These are phyloP conservation scores for Drosophila takahashii DNA, from an alignment of 1,140 invertebrate genomes.

Conservation along the genomic window DNA sequence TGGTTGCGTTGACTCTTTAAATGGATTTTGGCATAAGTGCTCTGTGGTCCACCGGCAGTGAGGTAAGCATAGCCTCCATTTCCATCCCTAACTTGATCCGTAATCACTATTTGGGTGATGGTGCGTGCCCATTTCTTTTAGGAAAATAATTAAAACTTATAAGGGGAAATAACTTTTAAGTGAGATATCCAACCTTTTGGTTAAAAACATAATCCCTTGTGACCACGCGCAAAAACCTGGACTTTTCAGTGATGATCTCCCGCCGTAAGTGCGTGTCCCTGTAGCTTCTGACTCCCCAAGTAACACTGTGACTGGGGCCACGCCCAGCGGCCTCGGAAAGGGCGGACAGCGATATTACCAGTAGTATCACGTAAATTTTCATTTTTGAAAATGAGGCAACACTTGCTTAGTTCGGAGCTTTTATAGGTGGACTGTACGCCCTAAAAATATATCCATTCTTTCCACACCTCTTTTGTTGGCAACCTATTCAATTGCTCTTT, in stretches of 20 bases:
- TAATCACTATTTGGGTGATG: constrained; percentile 85
- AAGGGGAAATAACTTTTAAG: neutral
- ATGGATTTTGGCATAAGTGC: constrained; percentile 84
- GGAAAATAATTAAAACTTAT: neutral
- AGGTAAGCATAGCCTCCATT: constrained; percentile 85
- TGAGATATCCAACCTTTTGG: constrained; percentile 38
- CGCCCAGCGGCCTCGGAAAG: constrained; percentile 11
- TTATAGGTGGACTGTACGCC: constrained; percentile 13
- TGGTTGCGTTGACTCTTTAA: constrained; percentile 86
- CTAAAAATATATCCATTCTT: neutral
- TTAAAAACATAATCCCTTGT: constrained; percentile 54
- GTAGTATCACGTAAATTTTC: constrained; percentile 35
- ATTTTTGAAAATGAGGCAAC: constrained; percentile 37
- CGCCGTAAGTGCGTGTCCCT: constrained; percentile 71
- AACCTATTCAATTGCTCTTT: neutral
- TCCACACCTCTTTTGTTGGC: neutral
- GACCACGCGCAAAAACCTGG: constrained; percentile 80
- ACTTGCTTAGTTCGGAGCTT: neutral
- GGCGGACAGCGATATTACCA: constrained; percentile 31
- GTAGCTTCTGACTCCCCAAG: constrained; percentile 66
- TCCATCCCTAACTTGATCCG: constrained; percentile 86
- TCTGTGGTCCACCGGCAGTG: constrained; percentile 84
- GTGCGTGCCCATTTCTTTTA: constrained; percentile 27
- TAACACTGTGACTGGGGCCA: constrained; percentile 66
- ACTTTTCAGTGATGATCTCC: constrained; percentile 82